Evolutionary conservation across 1,140 invertebrate genomes (phyloP).

Genomic region (Phymorhynchus buccinoides): DNA sequence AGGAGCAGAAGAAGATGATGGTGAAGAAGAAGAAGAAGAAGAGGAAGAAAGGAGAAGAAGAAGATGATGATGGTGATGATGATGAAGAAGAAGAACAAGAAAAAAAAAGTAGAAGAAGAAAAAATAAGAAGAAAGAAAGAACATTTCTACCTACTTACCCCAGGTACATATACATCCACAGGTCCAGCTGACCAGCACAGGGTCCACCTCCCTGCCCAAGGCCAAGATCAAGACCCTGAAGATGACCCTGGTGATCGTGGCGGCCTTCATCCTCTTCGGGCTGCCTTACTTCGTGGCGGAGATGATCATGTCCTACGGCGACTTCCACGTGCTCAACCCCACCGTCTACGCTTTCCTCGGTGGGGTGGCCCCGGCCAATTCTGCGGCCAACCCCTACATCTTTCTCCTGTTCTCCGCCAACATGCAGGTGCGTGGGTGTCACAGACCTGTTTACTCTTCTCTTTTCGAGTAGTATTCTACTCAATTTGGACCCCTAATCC

Average conservation of each 20-base stretch:
- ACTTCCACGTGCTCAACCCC: slow-evolving; percentile 54
- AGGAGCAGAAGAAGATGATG: too few species aligned
- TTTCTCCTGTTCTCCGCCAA: slow-evolving; percentile 69
- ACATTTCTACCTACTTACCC: too few species aligned
- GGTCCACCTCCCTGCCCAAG: slow-evolving; percentile 66
- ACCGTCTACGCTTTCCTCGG: slow-evolving; percentile 62
- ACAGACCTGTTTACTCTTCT: too few species aligned
- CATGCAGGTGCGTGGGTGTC: not conserved
- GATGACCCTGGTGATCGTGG: slow-evolving; percentile 73
- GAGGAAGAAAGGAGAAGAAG: too few species aligned
- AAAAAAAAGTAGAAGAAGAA: too few species aligned
- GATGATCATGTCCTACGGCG: slow-evolving; percentile 69
- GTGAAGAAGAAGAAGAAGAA: too few species aligned
- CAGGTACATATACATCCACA: not conserved
- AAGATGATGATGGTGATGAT: too few species aligned
- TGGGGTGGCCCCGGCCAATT: slow-evolving; percentile 68
- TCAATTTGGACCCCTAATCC: too few species aligned
- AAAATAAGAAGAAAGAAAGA: too few species aligned
- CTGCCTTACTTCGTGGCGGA: slow-evolving; percentile 72
- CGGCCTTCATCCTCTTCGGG: slow-evolving; percentile 67
- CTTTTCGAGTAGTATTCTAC: too few species aligned
- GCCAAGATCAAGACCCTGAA: slow-evolving; percentile 74
- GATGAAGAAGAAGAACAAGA: too few species aligned
- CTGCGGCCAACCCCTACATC: slow-evolving; percentile 69
- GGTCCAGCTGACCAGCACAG: slow-evolving; percentile 67